phyloP scores from a whole-genome alignment of 2,113 vertebrate genomes.

The Accipiter cooperii region DNA sequence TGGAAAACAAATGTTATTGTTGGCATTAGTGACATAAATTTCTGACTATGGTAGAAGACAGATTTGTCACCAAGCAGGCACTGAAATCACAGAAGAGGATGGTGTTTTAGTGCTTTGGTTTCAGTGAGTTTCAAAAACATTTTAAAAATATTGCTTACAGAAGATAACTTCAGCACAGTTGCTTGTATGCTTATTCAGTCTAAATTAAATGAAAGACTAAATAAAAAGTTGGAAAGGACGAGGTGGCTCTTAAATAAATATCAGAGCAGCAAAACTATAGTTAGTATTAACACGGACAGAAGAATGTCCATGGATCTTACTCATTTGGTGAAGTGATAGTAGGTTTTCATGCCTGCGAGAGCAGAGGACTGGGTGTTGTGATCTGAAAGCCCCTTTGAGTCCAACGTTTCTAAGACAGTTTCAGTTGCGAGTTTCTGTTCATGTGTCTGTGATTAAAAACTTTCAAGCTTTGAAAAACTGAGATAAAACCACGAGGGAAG shows the following conservation, averaged over 20 bases:
- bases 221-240: neutral
- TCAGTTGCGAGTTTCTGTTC: neutral
- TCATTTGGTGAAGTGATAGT: neutral
- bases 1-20: neutral
- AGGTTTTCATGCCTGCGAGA: neutral
- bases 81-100: neutral
- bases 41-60: neutral
- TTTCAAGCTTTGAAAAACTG: neutral
- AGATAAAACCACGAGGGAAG: neutral
- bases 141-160: neutral
- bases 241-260: neutral
- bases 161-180: neutral
- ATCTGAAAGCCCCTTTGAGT: neutral
- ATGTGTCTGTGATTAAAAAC: neutral
- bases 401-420: neutral
- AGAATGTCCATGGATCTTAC: neutral
- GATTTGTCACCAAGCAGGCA: neutral
- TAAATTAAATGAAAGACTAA: neutral
- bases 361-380: neutral
- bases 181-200: neutral
- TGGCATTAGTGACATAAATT: neutral
- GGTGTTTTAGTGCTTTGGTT: neutral
- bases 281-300: neutral
- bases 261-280: neutral
- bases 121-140: neutral